These are phyloP conservation scores for Benthosema pterotum DNA, from an alignment of 2,797 vertebrate species.

Conservation along the genomic window DNA sequence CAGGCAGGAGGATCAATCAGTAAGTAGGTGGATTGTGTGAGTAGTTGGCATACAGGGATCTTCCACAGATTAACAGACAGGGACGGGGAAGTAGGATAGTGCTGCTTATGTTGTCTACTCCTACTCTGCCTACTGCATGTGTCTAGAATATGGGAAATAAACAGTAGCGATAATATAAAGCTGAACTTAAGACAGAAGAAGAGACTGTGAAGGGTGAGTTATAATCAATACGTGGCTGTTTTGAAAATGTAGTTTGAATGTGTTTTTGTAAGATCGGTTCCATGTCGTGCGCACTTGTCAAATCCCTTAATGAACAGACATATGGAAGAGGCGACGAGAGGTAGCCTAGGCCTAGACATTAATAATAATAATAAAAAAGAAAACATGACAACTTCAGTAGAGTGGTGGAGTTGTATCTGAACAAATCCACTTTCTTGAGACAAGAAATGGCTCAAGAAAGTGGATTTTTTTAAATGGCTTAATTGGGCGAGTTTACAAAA, in stretches of 20 bases:
- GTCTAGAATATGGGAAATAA: conserved; percentile 12
- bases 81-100: conserved; percentile 7
- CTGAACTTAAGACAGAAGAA: conserved; percentile 10
- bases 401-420: no score
- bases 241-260: not conserved
- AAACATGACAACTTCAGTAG: no score
- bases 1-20: conserved; percentile 13
- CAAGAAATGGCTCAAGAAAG: no score
- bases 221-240: not conserved
- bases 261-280: no score
- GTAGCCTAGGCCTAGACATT: no score
- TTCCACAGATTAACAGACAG: conserved; percentile 62
- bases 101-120: conserved; percentile 14
- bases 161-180: conserved; percentile 26
- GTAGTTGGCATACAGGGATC: conserved; percentile 53
- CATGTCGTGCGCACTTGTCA: not conserved
- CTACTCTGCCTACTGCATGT: conserved; percentile 37
- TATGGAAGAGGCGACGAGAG: no score
- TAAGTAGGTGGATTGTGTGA: conserved; percentile 16
- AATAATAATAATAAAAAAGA: no score
- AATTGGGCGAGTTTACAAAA: no score
- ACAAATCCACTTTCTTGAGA: no score
- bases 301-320: not conserved
- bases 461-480: no score
- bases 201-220: conserved; percentile 56